Base-by-base conservation (phyloP, 92 coral and sea anemone species). In the Palythoa heliodiscus region DNA sequence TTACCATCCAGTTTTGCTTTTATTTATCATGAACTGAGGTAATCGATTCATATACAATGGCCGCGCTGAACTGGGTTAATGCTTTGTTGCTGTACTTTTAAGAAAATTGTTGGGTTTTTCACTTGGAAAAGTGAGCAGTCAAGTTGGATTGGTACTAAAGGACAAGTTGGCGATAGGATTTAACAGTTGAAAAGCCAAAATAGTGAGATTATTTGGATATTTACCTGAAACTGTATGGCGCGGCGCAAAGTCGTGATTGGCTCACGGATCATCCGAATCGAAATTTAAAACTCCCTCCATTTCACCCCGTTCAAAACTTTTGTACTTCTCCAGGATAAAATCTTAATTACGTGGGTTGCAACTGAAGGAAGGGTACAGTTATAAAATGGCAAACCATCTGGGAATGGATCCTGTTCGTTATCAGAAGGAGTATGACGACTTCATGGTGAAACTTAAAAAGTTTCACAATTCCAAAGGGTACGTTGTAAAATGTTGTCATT, bases 271-370 rank as follows among this genome's bases (percentile, higher is more conserved):
- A 86, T 82, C 86, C 93, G 93, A 91, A 87, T 94, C 88, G 98
- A 92, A 92, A 92, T 94, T 94, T 93, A 94, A 94, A 94, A 94
- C 95, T 94, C 98, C 98, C 98, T 93, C 98, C 98, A 78, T 92
- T 92, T 94, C 89, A 84, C 92, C 87, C 86, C 92, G 88, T 91
- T 83, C 85, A 92, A 80, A 94, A 90, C 92, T 92, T 91, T 93
- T 90, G 93, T 92, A 86, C 87, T 88, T 90, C 89, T 87, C 84
- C 82, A 88, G 89, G 80, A 86, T 87, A 82, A 74, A 85, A 90
- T 79, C 85, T 83, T 74, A 87, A 90, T 90, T 89, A 83, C 87
- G 91, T 88, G 93, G 90, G 87, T 89, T 83, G 78, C 88, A 89
- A 74, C 84, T 90, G 86, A 93, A 88, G 71, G 76, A 90, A 38